Evolutionary conservation across 2,797 vertebrate species (phyloP).

Genomic region (Sardinella longiceps): DNA sequence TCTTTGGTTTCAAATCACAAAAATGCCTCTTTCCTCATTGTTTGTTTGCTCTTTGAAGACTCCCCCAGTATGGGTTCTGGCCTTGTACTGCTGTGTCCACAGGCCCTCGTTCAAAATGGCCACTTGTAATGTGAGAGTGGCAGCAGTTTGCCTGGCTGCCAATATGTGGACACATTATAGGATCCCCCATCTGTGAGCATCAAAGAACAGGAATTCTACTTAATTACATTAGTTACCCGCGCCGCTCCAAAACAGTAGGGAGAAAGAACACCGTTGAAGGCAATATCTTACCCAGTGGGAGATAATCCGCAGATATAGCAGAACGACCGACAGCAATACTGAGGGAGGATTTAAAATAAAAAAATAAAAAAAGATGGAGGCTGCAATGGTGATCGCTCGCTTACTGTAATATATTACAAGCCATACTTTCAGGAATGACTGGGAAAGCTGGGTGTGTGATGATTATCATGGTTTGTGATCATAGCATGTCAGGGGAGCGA

Average conservation of each 20-base stretch:
- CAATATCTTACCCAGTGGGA: conserved; percentile 39
- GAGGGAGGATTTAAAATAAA: conserved; percentile 30
- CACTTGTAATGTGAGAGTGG: background rate
- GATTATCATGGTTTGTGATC: conserved; percentile 47
- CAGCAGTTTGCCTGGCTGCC: background rate
- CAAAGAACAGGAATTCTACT: conserved; percentile 26
- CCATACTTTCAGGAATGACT: conserved; percentile 42
- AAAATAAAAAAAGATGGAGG: conserved; percentile 21
- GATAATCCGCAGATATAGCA: conserved; percentile 42
- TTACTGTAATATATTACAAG: conserved; percentile 37
- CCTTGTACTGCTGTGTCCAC: background rate
- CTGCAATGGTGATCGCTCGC: conserved; percentile 28
- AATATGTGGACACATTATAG: background rate
- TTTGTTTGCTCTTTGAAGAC: background rate
- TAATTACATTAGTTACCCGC: conserved; percentile 41
- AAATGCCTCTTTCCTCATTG: background rate
- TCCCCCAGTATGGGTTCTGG: background rate
- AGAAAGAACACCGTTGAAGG: conserved; percentile 33
- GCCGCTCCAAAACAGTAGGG: conserved; percentile 47
- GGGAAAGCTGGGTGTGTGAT: conserved; percentile 38
- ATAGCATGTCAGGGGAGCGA: conserved; percentile 44
- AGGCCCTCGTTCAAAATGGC: background rate
- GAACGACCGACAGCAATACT: conserved; percentile 31
- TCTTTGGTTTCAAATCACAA: conserved; percentile 26
- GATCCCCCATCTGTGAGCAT: background rate